These are phyloP conservation scores for Exocentrus adspersus DNA, from an alignment of 2,888 invertebrate genomes.

Conservation along the genomic window DNA sequence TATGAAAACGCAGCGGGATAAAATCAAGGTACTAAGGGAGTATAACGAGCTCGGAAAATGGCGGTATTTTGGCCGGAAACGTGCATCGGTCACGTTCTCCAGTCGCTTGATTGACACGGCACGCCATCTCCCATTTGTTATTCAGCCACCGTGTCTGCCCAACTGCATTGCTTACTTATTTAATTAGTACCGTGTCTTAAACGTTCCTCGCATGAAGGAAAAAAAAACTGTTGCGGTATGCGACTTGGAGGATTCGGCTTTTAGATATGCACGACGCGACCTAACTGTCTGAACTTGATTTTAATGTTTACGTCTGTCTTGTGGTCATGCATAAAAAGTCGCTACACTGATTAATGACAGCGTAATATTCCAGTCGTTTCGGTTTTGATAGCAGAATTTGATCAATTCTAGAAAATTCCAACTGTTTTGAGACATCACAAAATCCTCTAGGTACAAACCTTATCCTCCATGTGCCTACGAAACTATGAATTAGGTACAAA, in stretches of 20 bases:
- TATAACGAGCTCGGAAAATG: conserved; percentile 39
- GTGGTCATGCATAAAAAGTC: too few relatives aligned
- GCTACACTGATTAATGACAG: too few relatives aligned
- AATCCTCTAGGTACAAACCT: too few relatives aligned
- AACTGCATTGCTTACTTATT: conserved; percentile 40
- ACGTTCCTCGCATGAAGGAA: neutral
- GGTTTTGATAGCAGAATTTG: too few relatives aligned
- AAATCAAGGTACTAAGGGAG: conserved; percentile 37
- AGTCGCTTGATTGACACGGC: conserved; percentile 43
- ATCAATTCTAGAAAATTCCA: too few relatives aligned
- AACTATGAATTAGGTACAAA: too few relatives aligned
- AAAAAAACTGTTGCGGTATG: conserved; percentile 9
- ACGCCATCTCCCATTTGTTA: conserved; percentile 47
- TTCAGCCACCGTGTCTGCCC: conserved; percentile 44
- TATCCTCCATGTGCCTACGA: too few relatives aligned
- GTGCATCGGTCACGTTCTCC: conserved; percentile 41
- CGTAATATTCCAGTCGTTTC: too few relatives aligned
- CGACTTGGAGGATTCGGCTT: neutral
- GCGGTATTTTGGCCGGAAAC: conserved; percentile 35
- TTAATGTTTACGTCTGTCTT: neutral
- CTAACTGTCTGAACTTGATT: neutral
- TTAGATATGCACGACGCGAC: conserved; percentile 9
- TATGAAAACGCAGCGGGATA: conserved; percentile 33
- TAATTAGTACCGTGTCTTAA: conserved; percentile 36
- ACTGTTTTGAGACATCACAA: too few relatives aligned